Evolutionary conservation across 2,888 invertebrate species (phyloP).

Genomic region (Mythimna lalbum): DNA sequence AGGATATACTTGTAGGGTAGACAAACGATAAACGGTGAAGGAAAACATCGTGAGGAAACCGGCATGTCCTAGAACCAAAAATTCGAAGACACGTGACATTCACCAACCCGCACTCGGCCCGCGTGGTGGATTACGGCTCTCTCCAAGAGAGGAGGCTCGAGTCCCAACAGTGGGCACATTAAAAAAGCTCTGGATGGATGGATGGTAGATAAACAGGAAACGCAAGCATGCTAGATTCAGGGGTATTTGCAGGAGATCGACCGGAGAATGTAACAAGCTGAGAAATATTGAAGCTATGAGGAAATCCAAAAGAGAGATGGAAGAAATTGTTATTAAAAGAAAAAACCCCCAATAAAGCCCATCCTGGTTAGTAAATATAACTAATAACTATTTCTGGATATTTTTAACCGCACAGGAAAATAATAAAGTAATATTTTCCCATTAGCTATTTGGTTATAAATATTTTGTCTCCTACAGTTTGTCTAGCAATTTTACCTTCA

Average conservation of each 20-base stretch:
- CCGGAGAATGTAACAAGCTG: neutral
- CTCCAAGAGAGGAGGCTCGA: too few species aligned
- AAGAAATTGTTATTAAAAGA: neutral
- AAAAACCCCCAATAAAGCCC: neutral
- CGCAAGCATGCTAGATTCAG: neutral
- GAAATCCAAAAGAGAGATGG: too few species aligned
- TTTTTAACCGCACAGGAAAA: constrained; percentile 6
- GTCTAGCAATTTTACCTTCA: neutral
- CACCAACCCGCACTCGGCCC: too few species aligned
- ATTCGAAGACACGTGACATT: too few species aligned
- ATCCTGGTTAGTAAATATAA: neutral
- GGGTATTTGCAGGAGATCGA: neutral
- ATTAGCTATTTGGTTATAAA: neutral
- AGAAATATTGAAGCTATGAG: neutral
- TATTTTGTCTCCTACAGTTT: neutral
- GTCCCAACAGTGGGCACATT: too few species aligned
- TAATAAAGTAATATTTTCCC: neutral
- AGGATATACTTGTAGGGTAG: neutral
- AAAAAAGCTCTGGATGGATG: too few species aligned
- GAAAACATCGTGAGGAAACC: too few species aligned
- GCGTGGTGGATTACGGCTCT: too few species aligned
- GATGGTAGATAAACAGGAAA: neutral
- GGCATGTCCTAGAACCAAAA: too few species aligned
- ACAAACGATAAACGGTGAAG: too few species aligned
- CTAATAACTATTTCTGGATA: neutral